These are phyloP conservation scores for Paragorgia papillata DNA, from an alignment of 92 coral and sea anemone species.

Conservation along the genomic window DNA sequence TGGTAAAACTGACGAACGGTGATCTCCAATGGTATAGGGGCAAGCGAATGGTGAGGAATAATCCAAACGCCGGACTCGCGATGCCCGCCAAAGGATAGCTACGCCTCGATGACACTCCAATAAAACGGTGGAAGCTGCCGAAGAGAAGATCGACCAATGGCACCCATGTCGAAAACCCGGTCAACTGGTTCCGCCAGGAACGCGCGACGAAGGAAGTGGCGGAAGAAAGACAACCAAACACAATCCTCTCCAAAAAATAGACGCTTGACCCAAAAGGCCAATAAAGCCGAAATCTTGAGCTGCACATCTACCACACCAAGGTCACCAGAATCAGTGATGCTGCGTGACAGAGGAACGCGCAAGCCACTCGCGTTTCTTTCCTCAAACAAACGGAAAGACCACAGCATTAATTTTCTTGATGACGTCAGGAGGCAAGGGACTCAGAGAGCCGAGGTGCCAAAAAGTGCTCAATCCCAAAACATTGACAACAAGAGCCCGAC, in stretches of 20 bases:
- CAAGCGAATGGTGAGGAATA: neutral
- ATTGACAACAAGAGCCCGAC: too few species aligned
- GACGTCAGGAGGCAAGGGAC: slow-evolving; percentile 12
- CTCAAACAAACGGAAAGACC: slow-evolving; percentile 42
- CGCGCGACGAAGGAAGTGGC: slow-evolving; percentile 10
- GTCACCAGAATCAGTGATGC: too few species aligned
- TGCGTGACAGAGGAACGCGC: neutral
- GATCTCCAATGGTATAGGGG: neutral
- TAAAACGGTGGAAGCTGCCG: neutral
- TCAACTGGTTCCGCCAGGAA: slow-evolving; percentile 16
- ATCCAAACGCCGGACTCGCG: neutral
- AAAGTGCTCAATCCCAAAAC: too few species aligned
- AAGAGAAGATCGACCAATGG: neutral
- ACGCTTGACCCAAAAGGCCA: slow-evolving; percentile 22
- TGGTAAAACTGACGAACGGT: neutral
- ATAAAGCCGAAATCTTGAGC: neutral
- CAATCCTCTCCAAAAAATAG: neutral
- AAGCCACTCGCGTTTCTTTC: slow-evolving; percentile 34
- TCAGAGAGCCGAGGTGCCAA: slow-evolving; percentile 47
- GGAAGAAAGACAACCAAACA: neutral
- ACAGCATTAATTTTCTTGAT: neutral
- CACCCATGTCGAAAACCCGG: neutral
- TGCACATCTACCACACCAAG: neutral
- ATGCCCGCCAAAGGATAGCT: neutral
- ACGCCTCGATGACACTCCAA: neutral